These are phyloP conservation scores for Neuroscelio doddi DNA, from an alignment of 2,888 invertebrate species.

Conservation along the genomic window DNA sequence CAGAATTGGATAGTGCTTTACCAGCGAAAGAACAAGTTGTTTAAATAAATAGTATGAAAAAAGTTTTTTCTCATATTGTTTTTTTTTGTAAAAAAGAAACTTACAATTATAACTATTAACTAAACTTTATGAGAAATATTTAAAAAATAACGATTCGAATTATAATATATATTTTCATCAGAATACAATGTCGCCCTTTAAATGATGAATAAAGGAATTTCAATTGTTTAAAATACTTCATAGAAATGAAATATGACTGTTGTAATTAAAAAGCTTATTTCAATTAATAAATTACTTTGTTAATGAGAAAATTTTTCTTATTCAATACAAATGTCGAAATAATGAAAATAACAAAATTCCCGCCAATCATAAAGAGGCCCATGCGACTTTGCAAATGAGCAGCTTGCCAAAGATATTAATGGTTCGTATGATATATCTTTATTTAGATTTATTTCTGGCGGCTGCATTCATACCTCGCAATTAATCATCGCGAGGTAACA, in stretches of 20 bases:
- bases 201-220: not conserved
- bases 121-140: too few species aligned
- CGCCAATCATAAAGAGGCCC: constrained; percentile 37
- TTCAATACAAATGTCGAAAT: constrained; percentile 23
- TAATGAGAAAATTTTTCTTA: not conserved
- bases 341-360: not conserved
- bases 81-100: too few species aligned
- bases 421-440: constrained; percentile 52
- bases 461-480: constrained; percentile 48
- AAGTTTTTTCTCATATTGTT: too few species aligned
- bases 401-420: constrained; percentile 46
- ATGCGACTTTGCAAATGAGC: constrained; percentile 38
- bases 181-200: not conserved
- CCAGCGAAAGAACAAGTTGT: too few species aligned
- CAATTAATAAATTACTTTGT: not conserved
- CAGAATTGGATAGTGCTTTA: too few species aligned
- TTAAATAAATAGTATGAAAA: too few species aligned
- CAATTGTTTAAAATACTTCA: too few species aligned
- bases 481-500: constrained; percentile 51
- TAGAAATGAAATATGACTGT: too few species aligned
- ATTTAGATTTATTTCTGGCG: constrained; percentile 52
- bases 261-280: too few species aligned
- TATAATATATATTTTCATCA: not conserved
- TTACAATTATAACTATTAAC: too few species aligned
- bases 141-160: too few species aligned